Evolutionary conservation across 2,797 vertebrate genomes (phyloP), one percentile per base, ranked within the genome.

Genomic region (Phoebastria nigripes): DNA sequence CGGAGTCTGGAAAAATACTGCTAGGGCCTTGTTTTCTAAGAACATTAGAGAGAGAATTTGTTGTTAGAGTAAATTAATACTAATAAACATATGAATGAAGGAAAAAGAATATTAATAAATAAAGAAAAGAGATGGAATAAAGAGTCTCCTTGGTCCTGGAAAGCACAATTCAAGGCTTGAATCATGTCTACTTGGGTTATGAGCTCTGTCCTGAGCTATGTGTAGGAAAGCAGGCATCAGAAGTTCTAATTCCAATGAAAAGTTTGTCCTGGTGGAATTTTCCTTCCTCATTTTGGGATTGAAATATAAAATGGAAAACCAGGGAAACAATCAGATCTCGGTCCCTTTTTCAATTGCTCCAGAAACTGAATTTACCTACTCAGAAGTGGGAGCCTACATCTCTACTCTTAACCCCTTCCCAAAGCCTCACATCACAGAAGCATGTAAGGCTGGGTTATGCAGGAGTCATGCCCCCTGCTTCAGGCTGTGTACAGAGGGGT

Each of bases 401-500:
- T 65, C 12, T 59, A 19, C 12, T 62, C 25, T 71, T 69, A 76
- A 55, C 2, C 8, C 4, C 6, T 54, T 71, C 39, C 25, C 24
- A 44, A 65, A 90, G 8, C 24, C 6, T 42, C 18, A 7, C 10
- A 19, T 55, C 22, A 33, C 35, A 31, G 41, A 72, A 80, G 16
- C 25, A 6, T n/a, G 3, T 56, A 74, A 84, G 39, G 11, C n/a
- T 41, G 7, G 3, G 7, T 80, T 80, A 46, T 16, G 12, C 9
- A 41, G 46, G 20, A 55, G 24, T 46, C 1, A 0, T 49, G 18
- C 2, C 6, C 7, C 5, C 1, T 1, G 1, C 18, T 87, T 87
- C 39, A 69, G 46, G 19, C 11, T 52, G 9, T 11, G 11, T 62
- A 7, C 26, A 39, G 39, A 46, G 11, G 7, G 2, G 8, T 29